Conservation (phyloP, 2,888 invertebrate genomes). For the Megastigmus dorsalis region DNA sequence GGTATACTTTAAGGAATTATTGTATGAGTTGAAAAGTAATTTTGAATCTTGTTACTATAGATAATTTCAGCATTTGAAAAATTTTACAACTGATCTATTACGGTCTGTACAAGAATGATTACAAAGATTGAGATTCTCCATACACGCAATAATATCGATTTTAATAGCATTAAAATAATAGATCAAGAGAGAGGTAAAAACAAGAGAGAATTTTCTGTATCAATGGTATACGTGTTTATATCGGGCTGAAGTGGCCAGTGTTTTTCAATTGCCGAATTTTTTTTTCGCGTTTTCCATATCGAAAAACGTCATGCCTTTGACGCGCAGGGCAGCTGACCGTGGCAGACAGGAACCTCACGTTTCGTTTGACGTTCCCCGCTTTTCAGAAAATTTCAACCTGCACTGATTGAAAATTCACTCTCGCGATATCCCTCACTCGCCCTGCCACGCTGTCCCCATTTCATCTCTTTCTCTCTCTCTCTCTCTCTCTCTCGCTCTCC, state of each 20-base stretch:
- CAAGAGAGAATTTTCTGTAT: no score
- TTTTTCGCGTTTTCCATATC: conserved; percentile 32
- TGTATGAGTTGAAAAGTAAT: no score
- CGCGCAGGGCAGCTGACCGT: no score
- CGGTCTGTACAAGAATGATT: no score
- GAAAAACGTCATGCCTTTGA: conserved; percentile 51
- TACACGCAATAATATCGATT: no score
- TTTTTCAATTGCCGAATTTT: conserved; percentile 14
- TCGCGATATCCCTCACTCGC: conserved; percentile 17
- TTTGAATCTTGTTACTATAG: no score
- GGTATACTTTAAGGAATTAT: no score
- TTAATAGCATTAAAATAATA: no score
- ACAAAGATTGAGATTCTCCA: no score
- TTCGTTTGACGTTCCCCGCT: conserved; percentile 61
- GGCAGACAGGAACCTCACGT: conserved; percentile 59
- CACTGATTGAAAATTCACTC: conserved; percentile 62
- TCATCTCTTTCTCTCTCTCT: not conserved
- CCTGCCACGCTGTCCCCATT: not conserved
- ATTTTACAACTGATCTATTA: no score
- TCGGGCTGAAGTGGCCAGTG: not conserved
- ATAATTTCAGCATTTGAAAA: no score
- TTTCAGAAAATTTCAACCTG: conserved; percentile 62
- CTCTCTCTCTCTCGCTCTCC: not conserved
- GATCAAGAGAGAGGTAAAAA: no score
- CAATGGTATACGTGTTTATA: not conserved